Evolutionary conservation across 2,797 vertebrate species (phyloP).

Genomic region (Orestias chungarensis): DNA sequence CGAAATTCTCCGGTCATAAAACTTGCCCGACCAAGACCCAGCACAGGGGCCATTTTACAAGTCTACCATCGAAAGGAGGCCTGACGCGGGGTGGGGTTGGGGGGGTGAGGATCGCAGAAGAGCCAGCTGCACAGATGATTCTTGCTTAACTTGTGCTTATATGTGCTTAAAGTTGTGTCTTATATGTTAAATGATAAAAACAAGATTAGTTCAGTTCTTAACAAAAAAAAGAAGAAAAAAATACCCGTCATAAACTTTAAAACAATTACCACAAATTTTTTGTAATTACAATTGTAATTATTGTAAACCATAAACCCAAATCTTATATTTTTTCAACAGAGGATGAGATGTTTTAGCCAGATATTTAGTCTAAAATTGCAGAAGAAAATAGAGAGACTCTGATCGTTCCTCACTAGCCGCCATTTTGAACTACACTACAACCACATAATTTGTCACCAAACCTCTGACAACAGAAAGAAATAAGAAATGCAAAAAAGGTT

Average conservation of each 20-base stretch:
- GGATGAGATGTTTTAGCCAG: not conserved
- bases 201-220: not conserved
- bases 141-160: not conserved
- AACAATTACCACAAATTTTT: not conserved
- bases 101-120: not conserved
- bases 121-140: not conserved
- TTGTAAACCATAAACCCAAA: not conserved
- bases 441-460: not conserved
- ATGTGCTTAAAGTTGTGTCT: not conserved
- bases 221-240: too few relatives aligned
- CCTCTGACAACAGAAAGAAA: not conserved
- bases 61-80: slow-evolving; percentile 44
- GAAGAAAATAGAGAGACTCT: not conserved
- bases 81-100: not conserved
- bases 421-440: slow-evolving; percentile 1
- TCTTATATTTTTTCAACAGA: not conserved
- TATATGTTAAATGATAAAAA: not conserved
- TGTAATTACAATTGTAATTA: not conserved
- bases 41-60: slow-evolving; percentile 62
- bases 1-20: slow-evolving; percentile 73
- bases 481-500: not conserved
- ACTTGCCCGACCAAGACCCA: slow-evolving; percentile 76
- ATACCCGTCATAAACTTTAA: too few relatives aligned
- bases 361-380: not conserved
- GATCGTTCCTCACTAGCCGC: not conserved